These are phyloP conservation scores for Agriopis aurantiaria DNA, from an alignment of 2,888 invertebrate genomes.

Conservation along the genomic window DNA sequence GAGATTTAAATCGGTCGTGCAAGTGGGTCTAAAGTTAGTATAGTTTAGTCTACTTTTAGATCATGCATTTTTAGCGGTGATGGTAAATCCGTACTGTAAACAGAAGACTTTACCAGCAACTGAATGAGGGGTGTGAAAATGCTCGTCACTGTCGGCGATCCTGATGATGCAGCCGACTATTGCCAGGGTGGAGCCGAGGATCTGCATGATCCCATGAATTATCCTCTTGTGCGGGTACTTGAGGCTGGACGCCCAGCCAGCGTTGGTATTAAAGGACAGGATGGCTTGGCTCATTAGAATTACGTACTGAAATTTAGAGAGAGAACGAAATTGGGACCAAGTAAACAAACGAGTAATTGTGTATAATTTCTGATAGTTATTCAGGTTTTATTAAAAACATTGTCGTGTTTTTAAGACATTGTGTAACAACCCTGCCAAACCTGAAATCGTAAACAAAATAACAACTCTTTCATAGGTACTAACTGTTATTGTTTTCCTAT, in stretches of 20 bases:
- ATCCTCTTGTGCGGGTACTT: slow-evolving; percentile 57
- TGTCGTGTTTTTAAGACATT: too few relatives aligned
- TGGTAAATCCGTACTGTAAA: background rate
- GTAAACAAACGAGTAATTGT: background rate
- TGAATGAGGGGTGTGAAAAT: slow-evolving; percentile 53
- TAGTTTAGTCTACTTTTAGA: too few relatives aligned
- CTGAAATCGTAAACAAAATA: too few relatives aligned
- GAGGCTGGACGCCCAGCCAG: slow-evolving; percentile 60
- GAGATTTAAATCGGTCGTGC: too few relatives aligned
- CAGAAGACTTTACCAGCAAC: slow-evolving; percentile 56
- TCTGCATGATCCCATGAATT: slow-evolving; percentile 63
- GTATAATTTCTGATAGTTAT: background rate
- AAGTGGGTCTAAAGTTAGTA: too few relatives aligned
- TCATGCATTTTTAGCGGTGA: too few relatives aligned
- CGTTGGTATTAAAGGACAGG: slow-evolving; percentile 58
- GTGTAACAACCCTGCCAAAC: too few relatives aligned
- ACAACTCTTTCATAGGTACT: too few relatives aligned
- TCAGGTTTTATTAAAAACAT: background rate
- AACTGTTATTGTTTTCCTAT: too few relatives aligned
- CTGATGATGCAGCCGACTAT: slow-evolving; percentile 59
- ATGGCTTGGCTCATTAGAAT: slow-evolving; percentile 68
- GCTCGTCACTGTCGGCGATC: slow-evolving; percentile 40
- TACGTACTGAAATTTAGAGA: slow-evolving; percentile 60
- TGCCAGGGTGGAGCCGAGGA: slow-evolving; percentile 62
- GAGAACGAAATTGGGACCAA: slow-evolving; percentile 27